A percentile compares a stretch with the other conserved stretches of the same genome.
phyloP scores from a whole-genome alignment of 2,888 invertebrate genomes.

The Dexiosoma caninum region DNA sequence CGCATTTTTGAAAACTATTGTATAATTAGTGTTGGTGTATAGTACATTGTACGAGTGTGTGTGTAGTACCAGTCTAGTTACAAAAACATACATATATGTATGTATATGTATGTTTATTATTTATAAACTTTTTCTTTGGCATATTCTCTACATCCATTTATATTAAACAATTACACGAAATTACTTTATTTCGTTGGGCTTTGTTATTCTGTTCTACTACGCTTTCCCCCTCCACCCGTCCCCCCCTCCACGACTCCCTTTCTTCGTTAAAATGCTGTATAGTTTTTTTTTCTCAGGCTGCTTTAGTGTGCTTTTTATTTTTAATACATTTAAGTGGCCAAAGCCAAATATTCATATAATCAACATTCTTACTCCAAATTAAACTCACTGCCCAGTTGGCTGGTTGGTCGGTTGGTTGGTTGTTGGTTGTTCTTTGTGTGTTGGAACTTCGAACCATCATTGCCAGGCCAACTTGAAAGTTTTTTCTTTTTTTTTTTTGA shows the following conservation, averaged over 20 bases:
- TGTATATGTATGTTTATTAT: too few relatives aligned
- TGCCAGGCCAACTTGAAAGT: conserved; percentile 10
- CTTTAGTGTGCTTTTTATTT: conserved; percentile 17
- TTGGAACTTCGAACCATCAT: conserved; percentile 10
- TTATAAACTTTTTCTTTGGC: not conserved
- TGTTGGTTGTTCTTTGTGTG: conserved; percentile 12
- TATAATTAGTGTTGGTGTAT: too few relatives aligned
- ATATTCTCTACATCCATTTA: conserved; percentile 10
- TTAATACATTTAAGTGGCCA: conserved; percentile 42
- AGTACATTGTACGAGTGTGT: too few relatives aligned
- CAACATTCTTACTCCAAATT: conserved; percentile 5
- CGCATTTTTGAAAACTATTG: too few relatives aligned
- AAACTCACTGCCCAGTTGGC: not conserved
- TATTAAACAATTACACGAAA: conserved; percentile 29
- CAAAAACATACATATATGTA: not conserved
- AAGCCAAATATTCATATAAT: conserved; percentile 29
- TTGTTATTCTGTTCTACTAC: not conserved
- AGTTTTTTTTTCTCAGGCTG: not conserved
- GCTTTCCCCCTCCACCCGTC: not conserved
- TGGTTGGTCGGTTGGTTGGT: not conserved
- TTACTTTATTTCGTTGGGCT: conserved; percentile 17
- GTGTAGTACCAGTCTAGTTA: not conserved
- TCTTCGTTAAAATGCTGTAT: not conserved
- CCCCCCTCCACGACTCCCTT: not conserved
- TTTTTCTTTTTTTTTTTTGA: too few relatives aligned